A percentile compares a stretch with the other conserved stretches of the same genome.
Conservation (phyloP, 1,140 invertebrate genomes). For the Apolygus lucorum region DNA sequence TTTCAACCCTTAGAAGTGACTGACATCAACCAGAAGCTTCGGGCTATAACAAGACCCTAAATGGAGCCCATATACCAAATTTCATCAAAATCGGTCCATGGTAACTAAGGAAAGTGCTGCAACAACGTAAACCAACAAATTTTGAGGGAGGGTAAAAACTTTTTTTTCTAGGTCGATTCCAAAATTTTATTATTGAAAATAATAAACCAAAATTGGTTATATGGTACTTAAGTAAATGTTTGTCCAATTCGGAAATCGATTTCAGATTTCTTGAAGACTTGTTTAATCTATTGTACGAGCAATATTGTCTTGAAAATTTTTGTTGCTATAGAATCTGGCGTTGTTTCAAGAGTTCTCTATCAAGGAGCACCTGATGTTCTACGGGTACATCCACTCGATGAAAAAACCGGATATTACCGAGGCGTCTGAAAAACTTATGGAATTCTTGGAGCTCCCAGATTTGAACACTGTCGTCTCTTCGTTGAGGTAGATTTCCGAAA, state of each 20-base stretch:
- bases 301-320: not conserved
- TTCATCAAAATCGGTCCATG: too few species aligned
- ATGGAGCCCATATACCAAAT: too few species aligned
- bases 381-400: constrained; percentile 47
- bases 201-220: not conserved
- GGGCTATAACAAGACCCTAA: too few species aligned
- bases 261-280: not conserved
- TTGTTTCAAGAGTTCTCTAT: constrained; percentile 48
- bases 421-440: constrained; percentile 44
- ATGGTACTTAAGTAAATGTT: not conserved
- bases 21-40: too few species aligned
- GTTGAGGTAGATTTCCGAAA: constrained; percentile 56
- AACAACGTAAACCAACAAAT: too few species aligned
- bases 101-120: too few species aligned
- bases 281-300: not conserved
- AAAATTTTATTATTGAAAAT: too few species aligned
- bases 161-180: too few species aligned
- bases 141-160: too few species aligned
- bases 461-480: constrained; percentile 59
- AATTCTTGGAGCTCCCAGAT: constrained; percentile 50
- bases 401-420: constrained; percentile 34
- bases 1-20: too few species aligned
- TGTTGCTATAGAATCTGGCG: constrained; percentile 37
- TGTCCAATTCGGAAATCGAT: not conserved
- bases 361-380: constrained; percentile 46